Evolutionary conservation across 2,113 vertebrate genomes (phyloP).

Genomic region (Megaceryle maxima): DNA sequence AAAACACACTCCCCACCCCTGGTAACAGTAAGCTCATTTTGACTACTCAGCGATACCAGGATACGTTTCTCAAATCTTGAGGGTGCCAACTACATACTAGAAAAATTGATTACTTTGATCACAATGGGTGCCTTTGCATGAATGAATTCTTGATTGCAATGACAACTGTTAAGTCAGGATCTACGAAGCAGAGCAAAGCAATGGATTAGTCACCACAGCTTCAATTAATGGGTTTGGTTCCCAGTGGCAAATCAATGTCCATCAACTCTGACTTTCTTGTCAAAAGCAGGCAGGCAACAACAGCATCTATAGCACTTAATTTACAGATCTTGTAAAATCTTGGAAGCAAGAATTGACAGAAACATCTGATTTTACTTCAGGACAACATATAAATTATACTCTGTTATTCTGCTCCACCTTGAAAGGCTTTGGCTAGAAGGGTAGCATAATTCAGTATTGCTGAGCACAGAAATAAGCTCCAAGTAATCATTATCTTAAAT

Average conservation of each 20-base stretch:
- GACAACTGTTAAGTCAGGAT: conserved; percentile 20
- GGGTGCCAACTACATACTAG: background rate
- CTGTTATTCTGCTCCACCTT: conserved; percentile 7
- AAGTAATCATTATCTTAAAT: conserved; percentile 36
- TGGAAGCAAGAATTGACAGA: conserved; percentile 68
- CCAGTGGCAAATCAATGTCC: conserved; percentile 59
- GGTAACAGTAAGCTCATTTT: background rate
- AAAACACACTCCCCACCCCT: background rate
- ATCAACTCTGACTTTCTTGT: conserved; percentile 55
- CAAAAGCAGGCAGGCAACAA: conserved; percentile 42
- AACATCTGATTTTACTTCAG: conserved; percentile 63
- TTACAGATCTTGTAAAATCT: conserved; percentile 71
- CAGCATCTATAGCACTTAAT: conserved; percentile 57
- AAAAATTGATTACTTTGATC: conserved; percentile 56
- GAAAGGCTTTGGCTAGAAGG: conserved; percentile 32
- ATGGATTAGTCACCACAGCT: conserved; percentile 52
- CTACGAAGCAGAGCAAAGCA: background rate
- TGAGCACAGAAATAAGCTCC: background rate
- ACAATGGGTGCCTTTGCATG: conserved; percentile 23
- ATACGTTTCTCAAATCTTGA: background rate
- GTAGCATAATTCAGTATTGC: conserved; percentile 39
- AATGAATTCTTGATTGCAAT: conserved; percentile 18
- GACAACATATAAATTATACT: conserved; percentile 66
- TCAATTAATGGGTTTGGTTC: conserved; percentile 65
- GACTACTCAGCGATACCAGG: background rate